Evolutionary conservation across 2,797 vertebrate genomes (phyloP).

Genomic region (Babyrousa celebensis): DNA sequence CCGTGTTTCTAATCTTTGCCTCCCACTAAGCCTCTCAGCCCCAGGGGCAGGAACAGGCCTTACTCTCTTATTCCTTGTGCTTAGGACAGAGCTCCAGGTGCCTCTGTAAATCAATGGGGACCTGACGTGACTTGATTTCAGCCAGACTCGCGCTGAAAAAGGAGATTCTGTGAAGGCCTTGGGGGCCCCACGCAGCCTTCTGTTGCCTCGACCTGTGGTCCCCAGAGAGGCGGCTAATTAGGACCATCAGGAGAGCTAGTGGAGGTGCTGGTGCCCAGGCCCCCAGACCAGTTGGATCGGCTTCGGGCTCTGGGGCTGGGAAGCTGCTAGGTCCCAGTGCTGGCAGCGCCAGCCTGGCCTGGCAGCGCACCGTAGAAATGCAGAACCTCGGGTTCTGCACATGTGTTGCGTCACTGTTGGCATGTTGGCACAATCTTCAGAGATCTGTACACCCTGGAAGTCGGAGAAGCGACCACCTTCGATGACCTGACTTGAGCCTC

Average conservation of each 20-base stretch:
- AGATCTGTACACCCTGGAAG: too few relatives aligned
- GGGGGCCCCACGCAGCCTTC: neutral
- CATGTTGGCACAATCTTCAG: neutral
- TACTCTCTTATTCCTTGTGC: neutral
- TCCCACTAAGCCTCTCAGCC: too few relatives aligned
- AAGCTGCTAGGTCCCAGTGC: neutral
- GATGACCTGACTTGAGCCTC: neutral
- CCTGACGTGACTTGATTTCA: too few relatives aligned
- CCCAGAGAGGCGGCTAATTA: too few relatives aligned
- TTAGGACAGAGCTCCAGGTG: neutral
- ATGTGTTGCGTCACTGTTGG: fast-evolving
- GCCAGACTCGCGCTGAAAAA: neutral
- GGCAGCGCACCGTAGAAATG: neutral
- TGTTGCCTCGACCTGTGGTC: neutral
- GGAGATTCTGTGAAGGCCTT: neutral
- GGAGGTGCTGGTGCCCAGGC: neutral
- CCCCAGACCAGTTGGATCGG: neutral
- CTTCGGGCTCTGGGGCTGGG: fast-evolving
- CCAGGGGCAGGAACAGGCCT: fast-evolving
- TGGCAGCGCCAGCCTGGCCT: neutral
- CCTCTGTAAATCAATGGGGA: neutral
- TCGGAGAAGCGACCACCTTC: fast-evolving
- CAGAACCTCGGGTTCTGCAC: neutral
- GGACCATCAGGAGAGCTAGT: neutral
- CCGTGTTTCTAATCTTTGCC: neutral